Conservation (phyloP, 2,888 invertebrate species). For the Ochropleura leucogaster region DNA sequence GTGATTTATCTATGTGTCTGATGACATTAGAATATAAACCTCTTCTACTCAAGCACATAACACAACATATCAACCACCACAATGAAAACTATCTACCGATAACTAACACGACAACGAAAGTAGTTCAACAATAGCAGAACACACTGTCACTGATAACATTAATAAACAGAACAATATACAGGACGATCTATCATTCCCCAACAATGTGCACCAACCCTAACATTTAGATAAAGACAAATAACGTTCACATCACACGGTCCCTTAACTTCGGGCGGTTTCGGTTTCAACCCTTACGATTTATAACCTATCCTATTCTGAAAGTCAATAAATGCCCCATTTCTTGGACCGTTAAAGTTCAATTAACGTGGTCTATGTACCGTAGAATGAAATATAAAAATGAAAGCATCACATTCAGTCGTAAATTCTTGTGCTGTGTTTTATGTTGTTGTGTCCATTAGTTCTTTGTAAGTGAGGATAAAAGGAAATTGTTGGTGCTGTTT, state of each 20-base stretch:
- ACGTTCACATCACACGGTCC: conserved; percentile 64
- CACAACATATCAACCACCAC: neutral
- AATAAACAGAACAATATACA: conserved; percentile 44
- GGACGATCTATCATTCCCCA: conserved; percentile 56
- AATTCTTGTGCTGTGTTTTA: conserved; percentile 82
- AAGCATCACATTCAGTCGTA: conserved; percentile 78
- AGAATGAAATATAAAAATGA: conserved; percentile 87
- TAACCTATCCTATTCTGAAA: conserved; percentile 72
- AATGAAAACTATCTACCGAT: conserved; percentile 32
- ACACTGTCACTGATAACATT: conserved; percentile 47
- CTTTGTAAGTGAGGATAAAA: conserved; percentile 36
- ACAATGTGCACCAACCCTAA: conserved; percentile 63
- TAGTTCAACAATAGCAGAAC: conserved; percentile 31
- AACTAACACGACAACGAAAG: conserved; percentile 25
- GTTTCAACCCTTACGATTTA: conserved; percentile 73
- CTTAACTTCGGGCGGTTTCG: conserved; percentile 63
- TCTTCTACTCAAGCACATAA: neutral
- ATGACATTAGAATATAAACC: neutral
- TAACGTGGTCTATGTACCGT: conserved; percentile 81
- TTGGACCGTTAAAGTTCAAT: conserved; percentile 85
- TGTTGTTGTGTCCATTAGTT: conserved; percentile 75
- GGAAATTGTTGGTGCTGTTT: conserved; percentile 29
- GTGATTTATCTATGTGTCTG: neutral
- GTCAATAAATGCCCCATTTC: conserved; percentile 81
- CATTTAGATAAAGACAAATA: conserved; percentile 69